Percentiles rank a stretch among this genome's conserved stretches.
These are phyloP conservation scores for Papilio glaucus DNA, from an alignment of 1,140 invertebrate species.

Conservation along the genomic window DNA sequence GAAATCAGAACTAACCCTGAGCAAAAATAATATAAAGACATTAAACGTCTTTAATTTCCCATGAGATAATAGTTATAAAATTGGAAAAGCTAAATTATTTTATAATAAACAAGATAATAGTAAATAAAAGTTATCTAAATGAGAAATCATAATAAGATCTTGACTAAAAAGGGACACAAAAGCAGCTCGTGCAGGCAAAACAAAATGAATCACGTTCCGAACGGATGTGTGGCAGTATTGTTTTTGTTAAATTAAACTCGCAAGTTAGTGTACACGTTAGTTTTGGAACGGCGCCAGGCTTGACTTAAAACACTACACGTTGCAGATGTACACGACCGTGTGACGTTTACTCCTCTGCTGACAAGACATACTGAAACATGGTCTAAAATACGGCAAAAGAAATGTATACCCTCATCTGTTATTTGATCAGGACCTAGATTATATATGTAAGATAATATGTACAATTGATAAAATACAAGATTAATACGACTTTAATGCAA, in stretches of 20 bases:
- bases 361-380: background rate
- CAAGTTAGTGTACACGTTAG: conserved; percentile 8
- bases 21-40: too few species aligned
- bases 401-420: too few species aligned
- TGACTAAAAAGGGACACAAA: conserved; percentile 1
- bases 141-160: conserved; percentile 1
- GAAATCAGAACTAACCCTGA: too few species aligned
- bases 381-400: too few species aligned
- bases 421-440: too few species aligned
- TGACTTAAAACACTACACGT: background rate
- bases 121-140: background rate
- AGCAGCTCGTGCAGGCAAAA: background rate
- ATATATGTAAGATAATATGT: too few species aligned
- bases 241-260: conserved; percentile 26
- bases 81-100: too few species aligned
- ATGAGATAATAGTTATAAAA: too few species aligned
- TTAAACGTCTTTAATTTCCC: too few species aligned
- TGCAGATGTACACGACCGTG: background rate
- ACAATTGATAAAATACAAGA: too few species aligned
- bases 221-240: conserved; percentile 17
- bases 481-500: too few species aligned
- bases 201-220: conserved; percentile 5
- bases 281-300: background rate
- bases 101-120: too few species aligned
- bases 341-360: background rate